Base-by-base conservation (phyloP, 2,888 invertebrate genomes). In the Heliconius charithonia region DNA sequence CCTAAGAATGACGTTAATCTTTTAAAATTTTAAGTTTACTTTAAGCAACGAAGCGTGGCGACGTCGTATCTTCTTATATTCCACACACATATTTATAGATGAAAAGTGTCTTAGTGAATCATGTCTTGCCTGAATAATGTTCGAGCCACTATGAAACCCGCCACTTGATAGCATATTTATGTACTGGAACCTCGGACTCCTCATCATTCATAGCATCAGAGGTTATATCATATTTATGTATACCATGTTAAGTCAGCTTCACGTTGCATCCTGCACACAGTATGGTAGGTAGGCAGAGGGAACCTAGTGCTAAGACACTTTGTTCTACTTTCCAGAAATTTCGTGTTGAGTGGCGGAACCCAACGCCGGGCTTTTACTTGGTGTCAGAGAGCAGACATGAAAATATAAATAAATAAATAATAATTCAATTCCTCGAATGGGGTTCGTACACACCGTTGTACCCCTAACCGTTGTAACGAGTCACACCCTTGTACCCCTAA, bases 31-130 rank as follows among this genome's bases (percentile, higher is more conserved):
- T 65, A 69, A 70, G 37, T 71, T 29, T 65, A 78, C 41, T 69
- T 41, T 56, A 65, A 69, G 29, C 81, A 80, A 78, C 81, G 84
- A 85, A 89, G 88, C 88, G 84, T 87, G n/a, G 37, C 22, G 25
- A 12, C 16, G 25, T 16, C 84, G 86, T 89, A 70, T 79, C 77
- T 85, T 88, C 91, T 88, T 83, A 84, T 90, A 91, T 91, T 91
- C 91, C 86, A 84, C 85, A 85, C 88, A 87, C 87, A 87, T 85
- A 83, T 85, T 85, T 91, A 89, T 90, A 89, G 87, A 87, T 84
- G 84, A 88, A 87, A 90, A 91, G 91, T 92, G 91, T 89, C 89
- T 87, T 78, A 87, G 84, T 80, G 85, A 84, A 86, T 84, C 85
- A 84, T 82, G 85, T 85, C 84, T 70, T 76, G 75, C 74, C 71